Evolutionary conservation across 2,113 vertebrate genomes (phyloP).

Genomic region (Tonatia bakeri): DNA sequence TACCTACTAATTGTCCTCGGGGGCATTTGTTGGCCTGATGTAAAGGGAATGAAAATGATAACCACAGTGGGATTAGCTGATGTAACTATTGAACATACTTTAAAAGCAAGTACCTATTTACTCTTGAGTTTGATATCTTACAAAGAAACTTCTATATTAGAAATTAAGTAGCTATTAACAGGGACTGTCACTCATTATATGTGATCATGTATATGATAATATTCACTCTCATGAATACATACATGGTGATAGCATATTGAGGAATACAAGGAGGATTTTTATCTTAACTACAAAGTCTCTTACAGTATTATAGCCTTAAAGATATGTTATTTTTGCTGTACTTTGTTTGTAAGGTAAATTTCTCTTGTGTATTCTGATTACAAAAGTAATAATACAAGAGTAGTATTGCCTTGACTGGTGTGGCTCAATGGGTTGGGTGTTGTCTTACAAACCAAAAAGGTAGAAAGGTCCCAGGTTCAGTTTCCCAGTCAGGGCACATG

Average conservation of each 20-base stretch:
- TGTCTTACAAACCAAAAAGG: too few relatives aligned
- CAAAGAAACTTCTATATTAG: neutral
- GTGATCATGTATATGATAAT: neutral
- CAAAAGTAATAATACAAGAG: neutral
- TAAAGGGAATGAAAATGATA: constrained; percentile 80
- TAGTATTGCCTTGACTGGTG: too few relatives aligned
- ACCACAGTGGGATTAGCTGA: constrained; percentile 74
- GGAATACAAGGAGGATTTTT: neutral
- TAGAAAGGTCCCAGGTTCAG: too few relatives aligned
- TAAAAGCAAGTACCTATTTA: constrained; percentile 23
- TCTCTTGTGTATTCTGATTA: neutral
- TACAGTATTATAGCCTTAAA: neutral
- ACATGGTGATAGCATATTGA: neutral
- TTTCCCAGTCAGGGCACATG: too few relatives aligned
- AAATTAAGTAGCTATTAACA: neutral
- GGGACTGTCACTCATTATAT: neutral
- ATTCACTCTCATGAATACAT: neutral
- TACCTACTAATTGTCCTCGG: constrained; percentile 71
- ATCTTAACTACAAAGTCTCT: neutral
- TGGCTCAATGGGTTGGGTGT: too few relatives aligned
- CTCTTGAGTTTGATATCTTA: neutral
- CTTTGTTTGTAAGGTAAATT: constrained; percentile 8
- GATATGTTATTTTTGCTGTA: neutral
- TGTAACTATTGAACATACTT: constrained; percentile 76
- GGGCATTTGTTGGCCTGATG: constrained; percentile 77